Percentiles rank a stretch among this genome's conserved stretches.
Evolutionary conservation across 2,888 invertebrate genomes (phyloP).

Genomic region (Megamerina dolium): DNA sequence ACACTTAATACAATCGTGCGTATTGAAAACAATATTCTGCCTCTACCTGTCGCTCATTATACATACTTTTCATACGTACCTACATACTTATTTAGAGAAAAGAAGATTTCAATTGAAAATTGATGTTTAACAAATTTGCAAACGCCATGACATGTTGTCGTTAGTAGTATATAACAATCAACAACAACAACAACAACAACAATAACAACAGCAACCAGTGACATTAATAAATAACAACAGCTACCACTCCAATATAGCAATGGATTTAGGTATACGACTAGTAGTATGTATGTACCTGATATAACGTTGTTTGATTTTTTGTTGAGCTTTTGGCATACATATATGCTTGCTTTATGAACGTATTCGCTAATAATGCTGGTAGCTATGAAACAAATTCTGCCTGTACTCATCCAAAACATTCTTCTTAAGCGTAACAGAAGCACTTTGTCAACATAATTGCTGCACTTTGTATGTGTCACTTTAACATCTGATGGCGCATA

Average conservation of each 20-base stretch:
- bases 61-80: no score
- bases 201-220: not conserved
- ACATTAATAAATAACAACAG: no score
- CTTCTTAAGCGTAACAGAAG: conserved; percentile 16
- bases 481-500: not conserved
- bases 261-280: no score
- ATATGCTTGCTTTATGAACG: not conserved
- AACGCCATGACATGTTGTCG: not conserved
- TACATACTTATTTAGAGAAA: no score
- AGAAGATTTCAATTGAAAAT: conserved; percentile 7
- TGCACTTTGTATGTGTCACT: conserved; percentile 41
- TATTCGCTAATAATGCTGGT: conserved; percentile 4
- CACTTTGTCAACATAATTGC: conserved; percentile 43
- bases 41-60: no score
- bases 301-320: no score
- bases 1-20: no score
- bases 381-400: no score
- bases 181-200: not conserved
- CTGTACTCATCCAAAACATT: no score
- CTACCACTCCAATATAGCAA: no score
- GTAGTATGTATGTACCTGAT: no score
- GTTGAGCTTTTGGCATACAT: no score
- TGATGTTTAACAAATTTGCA: conserved; percentile 4
- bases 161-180: not conserved
- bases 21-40: not conserved